phyloP scores from a whole-genome alignment of 2,797 vertebrate genomes.

The Epinephelus awoara region DNA sequence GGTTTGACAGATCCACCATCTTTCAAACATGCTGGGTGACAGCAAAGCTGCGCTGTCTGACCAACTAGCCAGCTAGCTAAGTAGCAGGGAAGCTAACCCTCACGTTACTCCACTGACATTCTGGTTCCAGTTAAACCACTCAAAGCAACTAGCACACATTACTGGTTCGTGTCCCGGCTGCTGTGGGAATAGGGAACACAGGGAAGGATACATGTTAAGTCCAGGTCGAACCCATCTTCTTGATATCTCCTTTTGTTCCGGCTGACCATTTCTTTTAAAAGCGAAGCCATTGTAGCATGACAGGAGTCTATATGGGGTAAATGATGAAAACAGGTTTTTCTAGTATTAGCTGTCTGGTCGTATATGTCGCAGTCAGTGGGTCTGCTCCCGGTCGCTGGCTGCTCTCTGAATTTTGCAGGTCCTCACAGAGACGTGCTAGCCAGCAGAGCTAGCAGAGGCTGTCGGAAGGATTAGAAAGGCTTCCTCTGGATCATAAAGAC shows the following conservation, averaged over 20 bases:
- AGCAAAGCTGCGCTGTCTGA: constrained; percentile 70
- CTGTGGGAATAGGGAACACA: constrained; percentile 2
- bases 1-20: constrained; percentile 84
- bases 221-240: constrained; percentile 99
- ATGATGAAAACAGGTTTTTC: constrained; percentile 65
- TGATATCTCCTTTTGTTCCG: constrained; percentile 99
- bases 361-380: constrained; percentile 63
- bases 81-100: constrained; percentile 68
- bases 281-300: constrained; percentile 94
- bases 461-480: constrained; percentile 85
- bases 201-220: constrained; percentile 97
- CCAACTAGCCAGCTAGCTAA: constrained; percentile 65
- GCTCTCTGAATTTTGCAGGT: constrained; percentile 64
- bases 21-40: constrained; percentile 83
- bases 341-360: constrained; percentile 30
- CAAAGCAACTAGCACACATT: constrained; percentile 25
- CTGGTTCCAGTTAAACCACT: constrained; percentile 24
- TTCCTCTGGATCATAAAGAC: constrained; percentile 87
- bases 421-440: constrained; percentile 69
- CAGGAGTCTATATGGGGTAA: constrained; percentile 75
- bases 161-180: background rate
- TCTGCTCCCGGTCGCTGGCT: constrained; percentile 49
- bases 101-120: constrained; percentile 55
- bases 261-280: constrained; percentile 99
- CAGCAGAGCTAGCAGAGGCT: constrained; percentile 71